Evolutionary conservation across 2,797 vertebrate genomes (phyloP), one percentile per base, ranked within the genome.

Genomic region (Aeoliscus strigatus): DNA sequence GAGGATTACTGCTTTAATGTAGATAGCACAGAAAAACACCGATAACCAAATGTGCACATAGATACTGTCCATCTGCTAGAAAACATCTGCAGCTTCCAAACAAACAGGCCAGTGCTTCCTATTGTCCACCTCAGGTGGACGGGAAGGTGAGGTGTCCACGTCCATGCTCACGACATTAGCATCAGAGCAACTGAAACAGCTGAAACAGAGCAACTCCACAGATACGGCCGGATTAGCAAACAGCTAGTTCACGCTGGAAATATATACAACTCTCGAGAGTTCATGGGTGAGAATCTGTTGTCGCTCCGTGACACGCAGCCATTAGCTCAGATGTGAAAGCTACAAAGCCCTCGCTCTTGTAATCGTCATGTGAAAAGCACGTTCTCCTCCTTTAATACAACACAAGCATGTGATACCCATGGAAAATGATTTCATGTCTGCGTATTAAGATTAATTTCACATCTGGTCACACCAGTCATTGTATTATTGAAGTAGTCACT

Each of bases 401-500:
- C 36, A 61, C 26, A 64, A 48, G 40, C 51, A 34, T 40, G 52
- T 28, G 24, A 66, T 17, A 66, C 65, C 60, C 44, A 21, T 74
- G 71, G 75, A 66, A 65, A 75, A 70, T 67, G 48, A 73, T 45
- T 48, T 66, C 56, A 75, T 60, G 72, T 77, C 68, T 74, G 62
- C 42, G 75, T 74, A 73, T 73, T 49, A 62, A 74, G 79, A 79
- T 66, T 70, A 44, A 80, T 84, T 80, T 76, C 47, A 67, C 63
- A 74, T 73, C 59, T 77, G 66, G 67, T 76, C 60, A 77, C 65
- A 75, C 70, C 25, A 64, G 53, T 55, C 48, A 73, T 79, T 73
- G 51, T 43, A 70, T 79, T 84, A 86, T 79, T 78, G 80, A 84
- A 67, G 65, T 54, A 60, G 74, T 66, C 60, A 49, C 60, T 27